phyloP scores from a whole-genome alignment of 2,797 vertebrate genomes.

The Lophotriccus pileatus region DNA sequence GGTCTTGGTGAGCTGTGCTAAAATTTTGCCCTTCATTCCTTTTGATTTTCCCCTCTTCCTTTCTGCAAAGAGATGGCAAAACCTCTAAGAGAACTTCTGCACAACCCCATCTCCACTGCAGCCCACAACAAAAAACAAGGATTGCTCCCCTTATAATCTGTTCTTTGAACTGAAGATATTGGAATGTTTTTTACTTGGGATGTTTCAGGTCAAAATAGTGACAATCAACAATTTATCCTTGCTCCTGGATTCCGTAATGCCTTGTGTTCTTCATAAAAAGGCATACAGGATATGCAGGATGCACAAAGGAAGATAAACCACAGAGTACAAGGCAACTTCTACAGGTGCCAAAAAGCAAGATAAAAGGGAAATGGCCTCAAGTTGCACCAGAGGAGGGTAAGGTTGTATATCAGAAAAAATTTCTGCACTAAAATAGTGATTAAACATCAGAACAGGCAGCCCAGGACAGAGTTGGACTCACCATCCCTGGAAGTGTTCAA shows the following conservation, averaged over 20 bases:
- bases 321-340: not conserved
- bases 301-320: not conserved
- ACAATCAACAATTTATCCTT: not conserved
- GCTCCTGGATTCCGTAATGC: not conserved
- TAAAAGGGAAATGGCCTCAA: not conserved
- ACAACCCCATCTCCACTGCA: rapidly evolving
- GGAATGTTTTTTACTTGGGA: not conserved
- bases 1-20: not conserved
- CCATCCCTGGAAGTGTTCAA: not conserved
- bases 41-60: not conserved
- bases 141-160: too few relatives aligned
- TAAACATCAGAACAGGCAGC: not conserved
- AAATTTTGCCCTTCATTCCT: not conserved
- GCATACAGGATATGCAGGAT: rapidly evolving
- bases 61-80: not conserved
- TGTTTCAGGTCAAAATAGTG: rapidly evolving
- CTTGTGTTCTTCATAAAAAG: rapidly evolving
- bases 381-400: not conserved
- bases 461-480: not conserved
- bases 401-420: not conserved
- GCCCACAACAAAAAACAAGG: not conserved
- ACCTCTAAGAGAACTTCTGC: not conserved
- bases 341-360: not conserved
- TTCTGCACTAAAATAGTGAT: not conserved
- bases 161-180: not conserved